These are phyloP conservation scores for human (Homo sapiens) DNA, from an alignment of 2,113 vertebrate species.

Conservation along the genomic window DNA sequence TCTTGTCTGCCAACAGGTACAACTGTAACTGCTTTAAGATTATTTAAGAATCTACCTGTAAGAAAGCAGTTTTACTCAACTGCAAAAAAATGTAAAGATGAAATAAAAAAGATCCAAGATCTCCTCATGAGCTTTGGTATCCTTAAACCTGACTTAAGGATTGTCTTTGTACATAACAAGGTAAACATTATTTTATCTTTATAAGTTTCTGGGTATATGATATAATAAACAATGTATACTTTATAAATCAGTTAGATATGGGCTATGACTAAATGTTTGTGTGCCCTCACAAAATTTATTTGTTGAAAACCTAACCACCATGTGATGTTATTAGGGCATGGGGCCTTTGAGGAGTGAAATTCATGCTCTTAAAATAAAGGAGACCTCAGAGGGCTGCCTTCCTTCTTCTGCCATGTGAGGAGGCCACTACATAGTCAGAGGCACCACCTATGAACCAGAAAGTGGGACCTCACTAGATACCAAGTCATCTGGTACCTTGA, in stretches of 20 bases:
- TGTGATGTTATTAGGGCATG: background rate
- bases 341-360: background rate
- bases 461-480: background rate
- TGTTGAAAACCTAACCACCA: background rate
- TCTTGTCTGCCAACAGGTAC: constrained; percentile 87
- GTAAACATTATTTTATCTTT: constrained; percentile 79
- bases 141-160: constrained; percentile 93
- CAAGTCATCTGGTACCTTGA: background rate
- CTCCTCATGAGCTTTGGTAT: constrained; percentile 92
- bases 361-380: background rate
- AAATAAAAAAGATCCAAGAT: constrained; percentile 94
- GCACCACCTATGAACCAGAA: background rate
- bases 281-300: background rate
- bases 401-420: background rate
- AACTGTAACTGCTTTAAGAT: constrained; percentile 90
- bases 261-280: background rate
- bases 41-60: constrained; percentile 97
- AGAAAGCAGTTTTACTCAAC: constrained; percentile 95
- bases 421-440: background rate
- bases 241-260: background rate
- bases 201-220: background rate
- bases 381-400: background rate
- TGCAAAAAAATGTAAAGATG: constrained; percentile 94
- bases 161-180: constrained; percentile 95
- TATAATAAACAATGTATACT: background rate